Percentiles rank a stretch among this genome's conserved stretches.
Conservation (phyloP, 2,113 vertebrate genomes). For the Casuarius casuarius region DNA sequence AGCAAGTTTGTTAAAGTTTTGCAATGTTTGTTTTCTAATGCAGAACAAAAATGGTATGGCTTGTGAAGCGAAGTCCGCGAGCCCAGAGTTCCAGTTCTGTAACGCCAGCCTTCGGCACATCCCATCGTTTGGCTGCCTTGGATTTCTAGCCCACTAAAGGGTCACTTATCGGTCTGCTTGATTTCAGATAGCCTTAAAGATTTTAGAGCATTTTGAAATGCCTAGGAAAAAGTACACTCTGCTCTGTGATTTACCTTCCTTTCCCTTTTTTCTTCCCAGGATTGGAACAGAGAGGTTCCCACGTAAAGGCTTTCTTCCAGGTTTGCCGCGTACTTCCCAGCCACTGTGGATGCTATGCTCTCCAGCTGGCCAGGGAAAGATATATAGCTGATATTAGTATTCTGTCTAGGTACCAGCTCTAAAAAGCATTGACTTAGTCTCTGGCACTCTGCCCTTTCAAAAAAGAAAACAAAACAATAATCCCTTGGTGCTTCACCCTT, state of each 20-base stretch:
- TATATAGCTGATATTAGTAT: neutral
- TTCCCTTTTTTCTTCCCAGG: neutral
- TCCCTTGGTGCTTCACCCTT: fast-evolving
- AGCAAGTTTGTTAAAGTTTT: neutral
- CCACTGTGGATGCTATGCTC: neutral
- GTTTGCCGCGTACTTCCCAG: fast-evolving
- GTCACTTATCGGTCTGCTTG: neutral
- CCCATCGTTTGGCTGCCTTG: neutral
- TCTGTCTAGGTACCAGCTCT: neutral
- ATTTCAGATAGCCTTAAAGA: neutral
- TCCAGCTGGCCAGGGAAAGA: neutral
- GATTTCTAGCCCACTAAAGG: neutral
- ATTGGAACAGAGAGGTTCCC: neutral
- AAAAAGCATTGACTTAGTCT: neutral
- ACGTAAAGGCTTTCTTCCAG: fast-evolving
- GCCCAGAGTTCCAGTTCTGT: neutral
- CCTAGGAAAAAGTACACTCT: neutral
- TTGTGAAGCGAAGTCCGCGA: neutral
- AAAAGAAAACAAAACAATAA: fast-evolving
- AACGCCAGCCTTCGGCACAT: neutral
- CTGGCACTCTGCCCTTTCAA: neutral
- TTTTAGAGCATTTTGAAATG: neutral
- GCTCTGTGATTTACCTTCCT: neutral
- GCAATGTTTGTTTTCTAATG: neutral
- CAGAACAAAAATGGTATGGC: neutral